Percentiles rank a stretch among this genome's conserved stretches.
Evolutionary conservation across 2,888 invertebrate genomes (phyloP).

Genomic region (Strigamia transsilvanica): DNA sequence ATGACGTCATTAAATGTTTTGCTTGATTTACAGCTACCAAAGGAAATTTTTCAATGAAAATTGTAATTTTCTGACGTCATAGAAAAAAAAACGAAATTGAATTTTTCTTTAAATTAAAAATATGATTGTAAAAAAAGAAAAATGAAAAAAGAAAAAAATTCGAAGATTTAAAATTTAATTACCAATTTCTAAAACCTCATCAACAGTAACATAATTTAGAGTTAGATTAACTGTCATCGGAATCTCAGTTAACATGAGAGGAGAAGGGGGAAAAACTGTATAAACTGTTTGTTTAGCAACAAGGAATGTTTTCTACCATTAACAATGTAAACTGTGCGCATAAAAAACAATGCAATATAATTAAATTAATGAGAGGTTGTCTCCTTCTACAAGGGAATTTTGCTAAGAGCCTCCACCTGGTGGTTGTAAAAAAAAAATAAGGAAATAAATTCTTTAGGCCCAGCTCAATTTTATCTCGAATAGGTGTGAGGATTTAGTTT

Average conservation of each 20-base stretch:
- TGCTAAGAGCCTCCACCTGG: slow-evolving; percentile 44
- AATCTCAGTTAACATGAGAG: background rate
- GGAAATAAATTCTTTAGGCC: slow-evolving; percentile 12
- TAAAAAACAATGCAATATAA: slow-evolving; percentile 49
- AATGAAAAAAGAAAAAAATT: background rate
- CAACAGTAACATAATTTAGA: background rate
- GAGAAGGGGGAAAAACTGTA: background rate
- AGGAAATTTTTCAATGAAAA: background rate
- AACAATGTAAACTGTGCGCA: slow-evolving; percentile 44
- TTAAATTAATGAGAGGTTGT: slow-evolving; percentile 49
- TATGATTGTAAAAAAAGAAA: background rate
- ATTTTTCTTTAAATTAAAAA: background rate
- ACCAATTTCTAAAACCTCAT: background rate
- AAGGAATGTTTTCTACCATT: slow-evolving; percentile 37
- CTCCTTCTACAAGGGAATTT: slow-evolving; percentile 36
- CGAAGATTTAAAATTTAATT: background rate
- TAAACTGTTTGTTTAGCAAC: slow-evolving; percentile 32
- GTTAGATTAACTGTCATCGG: background rate
- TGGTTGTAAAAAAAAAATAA: slow-evolving; percentile 18
- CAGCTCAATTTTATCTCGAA: slow-evolving; percentile 8
- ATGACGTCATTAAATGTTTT: slow-evolving; percentile 35
- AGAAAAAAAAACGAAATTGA: background rate
- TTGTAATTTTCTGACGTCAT: too few species aligned
- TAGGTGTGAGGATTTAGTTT: slow-evolving; percentile 43
- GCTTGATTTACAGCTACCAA: background rate